Evolutionary conservation across 2,888 invertebrate genomes (phyloP).

Genomic region (Drosophila paranaensis): DNA sequence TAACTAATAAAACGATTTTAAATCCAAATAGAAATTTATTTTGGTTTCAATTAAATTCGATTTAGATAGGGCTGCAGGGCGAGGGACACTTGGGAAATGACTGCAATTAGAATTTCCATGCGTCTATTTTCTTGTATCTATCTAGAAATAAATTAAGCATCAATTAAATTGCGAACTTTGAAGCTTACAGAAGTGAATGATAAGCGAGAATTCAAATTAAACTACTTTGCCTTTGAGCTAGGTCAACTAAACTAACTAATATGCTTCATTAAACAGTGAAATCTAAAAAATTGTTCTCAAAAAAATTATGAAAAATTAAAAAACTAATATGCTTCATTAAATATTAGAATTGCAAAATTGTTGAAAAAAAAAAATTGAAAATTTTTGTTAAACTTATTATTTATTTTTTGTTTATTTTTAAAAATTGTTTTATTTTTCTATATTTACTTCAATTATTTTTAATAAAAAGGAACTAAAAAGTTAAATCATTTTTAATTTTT

Average conservation of each 20-base stretch:
- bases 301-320: too few relatives aligned
- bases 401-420: too few relatives aligned
- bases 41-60: background rate
- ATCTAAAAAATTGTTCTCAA: too few relatives aligned
- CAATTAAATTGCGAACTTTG: conserved; percentile 1
- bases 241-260: background rate
- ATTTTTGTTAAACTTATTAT: too few relatives aligned
- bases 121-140: conserved; percentile 28
- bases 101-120: conserved; percentile 11
- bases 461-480: too few relatives aligned
- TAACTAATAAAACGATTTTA: conserved; percentile 70
- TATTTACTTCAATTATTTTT: too few relatives aligned
- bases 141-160: conserved; percentile 23
- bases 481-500: too few relatives aligned
- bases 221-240: background rate
- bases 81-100: background rate
- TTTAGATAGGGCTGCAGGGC: background rate
- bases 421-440: too few relatives aligned
- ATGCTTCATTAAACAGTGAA: background rate
- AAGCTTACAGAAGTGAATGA: background rate
- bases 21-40: conserved; percentile 34
- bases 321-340: too few relatives aligned
- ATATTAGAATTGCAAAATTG: too few relatives aligned
- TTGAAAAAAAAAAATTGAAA: too few relatives aligned
- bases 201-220: background rate